Base-by-base conservation (phyloP, 1,140 invertebrate genomes). In the Drosophila rufa region DNA sequence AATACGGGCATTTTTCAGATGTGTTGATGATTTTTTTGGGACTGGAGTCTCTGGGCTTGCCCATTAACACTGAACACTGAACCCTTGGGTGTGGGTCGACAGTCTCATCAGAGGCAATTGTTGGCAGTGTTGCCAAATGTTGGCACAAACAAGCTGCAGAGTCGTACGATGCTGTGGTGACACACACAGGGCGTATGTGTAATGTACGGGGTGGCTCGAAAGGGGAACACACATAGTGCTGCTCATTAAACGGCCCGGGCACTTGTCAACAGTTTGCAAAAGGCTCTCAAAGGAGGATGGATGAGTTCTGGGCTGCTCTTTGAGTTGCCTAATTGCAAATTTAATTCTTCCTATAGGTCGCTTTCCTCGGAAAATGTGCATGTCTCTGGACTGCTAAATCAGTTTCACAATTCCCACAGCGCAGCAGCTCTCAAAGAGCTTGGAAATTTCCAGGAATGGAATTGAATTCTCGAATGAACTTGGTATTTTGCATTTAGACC, bases 41-140 rank as follows among this genome's bases (percentile, higher is more conserved):
- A 45, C 42, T 38, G 50, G 64, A 70, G 74, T 48, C 27, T 46
- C 27, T 46, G 38, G 66, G 80, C 81, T 84, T 75, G 75, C 81
- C 85, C 87, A 90, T 89, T 89, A 90, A 80, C 83, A 89, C 84
- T 89, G 83, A 90, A 80, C 83, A 89, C 84, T 89, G 83, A 87
- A 83, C 83, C 53, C 47, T 61, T 50, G 64, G 50, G 69, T 87
- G 85, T 89, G 84, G 81, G 78, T 64, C 22, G 59, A n/a, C 58
- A 36, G 47, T 57, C 61, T 71, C 66, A 51, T 73, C 60, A 43
- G 43, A 55, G 57, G 46, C 59, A 76, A 42, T 58, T 57, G 51
- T 58, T 70, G 15, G 25, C 22, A 25, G 22, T 25, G 38, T 78
- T 78, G 74, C 43, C 51, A 78, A 78, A 77, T 68, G 56, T 43